Evolutionary conservation across 2,797 vertebrate genomes (phyloP).

Genomic region (Lerista edwardsae): DNA sequence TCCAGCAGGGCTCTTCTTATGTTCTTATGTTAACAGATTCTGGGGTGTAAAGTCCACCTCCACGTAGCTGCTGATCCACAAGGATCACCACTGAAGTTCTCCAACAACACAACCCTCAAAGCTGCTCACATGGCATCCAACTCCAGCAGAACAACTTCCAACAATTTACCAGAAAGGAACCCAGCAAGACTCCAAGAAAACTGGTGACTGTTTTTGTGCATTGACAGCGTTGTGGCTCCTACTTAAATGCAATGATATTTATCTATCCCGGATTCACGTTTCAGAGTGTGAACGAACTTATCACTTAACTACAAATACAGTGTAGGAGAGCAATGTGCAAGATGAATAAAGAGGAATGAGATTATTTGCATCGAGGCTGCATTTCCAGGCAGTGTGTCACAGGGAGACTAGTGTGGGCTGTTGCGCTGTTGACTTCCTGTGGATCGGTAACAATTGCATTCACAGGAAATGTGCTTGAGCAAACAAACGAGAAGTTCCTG

Average conservation of each 20-base stretch:
- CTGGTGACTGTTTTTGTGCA: too few species aligned
- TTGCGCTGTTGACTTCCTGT: neutral
- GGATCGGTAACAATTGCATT: neutral
- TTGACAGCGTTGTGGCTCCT: neutral
- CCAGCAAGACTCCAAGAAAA: neutral
- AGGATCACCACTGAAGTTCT: fast-evolving
- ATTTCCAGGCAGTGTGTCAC: neutral
- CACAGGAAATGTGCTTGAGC: fast-evolving
- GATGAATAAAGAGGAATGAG: neutral
- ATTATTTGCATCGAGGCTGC: neutral
- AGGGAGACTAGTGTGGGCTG: neutral
- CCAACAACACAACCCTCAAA: neutral
- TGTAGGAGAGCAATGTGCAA: too few species aligned
- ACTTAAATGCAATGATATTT: neutral
- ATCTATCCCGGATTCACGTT: neutral
- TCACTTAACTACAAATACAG: neutral
- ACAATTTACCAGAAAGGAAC: neutral
- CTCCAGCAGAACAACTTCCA: neutral
- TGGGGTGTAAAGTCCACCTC: neutral
- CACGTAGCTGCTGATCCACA: neutral
- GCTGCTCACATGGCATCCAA: neutral
- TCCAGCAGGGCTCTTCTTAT: too few species aligned
- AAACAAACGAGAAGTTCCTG: neutral
- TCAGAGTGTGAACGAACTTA: neutral
- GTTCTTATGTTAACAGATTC: too few species aligned